Evolutionary conservation across 2,888 invertebrate genomes (phyloP).

Genomic region (Tinea semifulvella): DNA sequence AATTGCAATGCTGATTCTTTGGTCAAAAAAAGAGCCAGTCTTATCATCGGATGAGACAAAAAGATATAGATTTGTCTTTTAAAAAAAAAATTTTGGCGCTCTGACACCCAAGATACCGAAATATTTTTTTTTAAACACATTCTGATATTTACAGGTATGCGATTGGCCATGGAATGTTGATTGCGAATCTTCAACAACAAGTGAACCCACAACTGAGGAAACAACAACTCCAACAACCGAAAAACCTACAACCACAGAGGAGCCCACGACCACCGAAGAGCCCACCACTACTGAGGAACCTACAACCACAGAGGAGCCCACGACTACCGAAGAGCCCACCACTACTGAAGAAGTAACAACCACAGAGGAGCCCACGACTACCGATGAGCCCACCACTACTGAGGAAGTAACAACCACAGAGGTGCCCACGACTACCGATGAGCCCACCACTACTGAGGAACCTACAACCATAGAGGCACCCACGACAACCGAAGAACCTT

Average conservation of each 20-base stretch:
- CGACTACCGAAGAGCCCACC: background rate
- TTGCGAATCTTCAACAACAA: slow-evolving; percentile 17
- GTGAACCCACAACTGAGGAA: slow-evolving; percentile 9
- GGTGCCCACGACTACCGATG: background rate
- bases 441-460: slow-evolving; percentile 11
- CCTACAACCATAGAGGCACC: slow-evolving; percentile 6
- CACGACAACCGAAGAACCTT: slow-evolving; percentile 1
- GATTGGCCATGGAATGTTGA: slow-evolving; percentile 23
- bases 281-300: slow-evolving; percentile 14
- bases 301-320: slow-evolving; percentile 9
- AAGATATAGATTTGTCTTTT: too few species aligned
- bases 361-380: slow-evolving; percentile 4
- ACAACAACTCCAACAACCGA: slow-evolving; percentile 5
- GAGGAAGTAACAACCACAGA: slow-evolving; percentile 4
- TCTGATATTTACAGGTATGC: slow-evolving; percentile 24
- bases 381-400: slow-evolving; percentile 10
- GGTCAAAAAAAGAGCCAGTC: too few species aligned
- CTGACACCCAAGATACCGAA: too few species aligned
- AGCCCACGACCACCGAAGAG: background rate
- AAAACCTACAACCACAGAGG: slow-evolving; percentile 1
- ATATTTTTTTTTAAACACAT: too few species aligned
- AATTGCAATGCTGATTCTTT: too few species aligned
- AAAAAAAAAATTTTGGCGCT: too few species aligned
- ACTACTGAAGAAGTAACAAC: slow-evolving; percentile 13
- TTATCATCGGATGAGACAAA: too few species aligned